Base-by-base conservation (phyloP, 92 coral and sea anemone species). In the Palythoa heliodiscus region DNA sequence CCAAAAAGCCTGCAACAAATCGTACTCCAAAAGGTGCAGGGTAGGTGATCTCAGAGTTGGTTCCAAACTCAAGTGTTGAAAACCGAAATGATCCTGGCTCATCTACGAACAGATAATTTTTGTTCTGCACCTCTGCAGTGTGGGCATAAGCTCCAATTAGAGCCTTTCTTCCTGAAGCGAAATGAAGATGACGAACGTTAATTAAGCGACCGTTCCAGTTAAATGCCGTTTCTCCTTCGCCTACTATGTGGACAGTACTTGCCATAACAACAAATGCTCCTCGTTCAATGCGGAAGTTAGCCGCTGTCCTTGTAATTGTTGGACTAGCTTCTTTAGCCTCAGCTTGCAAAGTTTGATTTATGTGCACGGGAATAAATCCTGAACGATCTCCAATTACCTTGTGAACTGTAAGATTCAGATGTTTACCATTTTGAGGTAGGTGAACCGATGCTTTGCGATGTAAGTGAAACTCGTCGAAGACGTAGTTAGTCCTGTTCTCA, bases 1-100 rank as follows among this genome's bases (percentile, higher is more conserved):
- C 93, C 91, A 91, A 75, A 22, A 91, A 83, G 38, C 93, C 93
- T 69, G 88, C 82, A 6, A 91, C 88, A 43, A 91, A 77, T 22
- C 82, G 93, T 52, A 91, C 90, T n/a, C 93, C 93, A 82, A 88
- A 83, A 29, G 93, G 93, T 39, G 88, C 80, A 14, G 93, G 91
- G 63, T 91, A 91, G 72, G 89, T 74, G 68, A 88, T 84, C 29
- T 38, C 60, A 17, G 93, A 87, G 58, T 86, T 88, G 35, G 87
- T 84, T 68, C 93, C 86, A 61, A 91, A 91, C 83, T 91, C 93
- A 39, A 91, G 85, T 7, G 93, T 83, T 48, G 93, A 78, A 66
- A 91, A 91, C 52, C 86, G 90, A 75, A 91, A 91, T 50, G 91
- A 88, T 81, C 93, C 93, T 50, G 89, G 91, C 38, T 88, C 82